Evolutionary conservation across 2,888 invertebrate genomes (phyloP), one percentile per base, ranked within the genome.

Genomic region (Ormyrus pomaceus): DNA sequence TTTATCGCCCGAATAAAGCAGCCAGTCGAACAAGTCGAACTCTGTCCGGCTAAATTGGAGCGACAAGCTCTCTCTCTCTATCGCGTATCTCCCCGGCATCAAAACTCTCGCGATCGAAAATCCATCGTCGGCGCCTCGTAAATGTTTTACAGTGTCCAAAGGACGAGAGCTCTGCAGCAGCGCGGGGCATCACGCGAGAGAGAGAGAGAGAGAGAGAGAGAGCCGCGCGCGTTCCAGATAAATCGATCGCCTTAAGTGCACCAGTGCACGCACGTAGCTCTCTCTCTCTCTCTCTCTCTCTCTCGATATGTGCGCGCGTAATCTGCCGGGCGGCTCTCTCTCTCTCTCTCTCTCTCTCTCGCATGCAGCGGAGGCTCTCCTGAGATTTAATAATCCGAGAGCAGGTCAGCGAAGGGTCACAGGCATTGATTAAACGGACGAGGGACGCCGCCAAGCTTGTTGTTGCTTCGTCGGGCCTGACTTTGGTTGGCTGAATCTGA

Each of bases 321-420:
- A 8, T 34, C 34, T 34, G 34, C 34, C 34, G 53, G 7, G 34
- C 34, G 19, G 19, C 5, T 2, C 34, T 59, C 55, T 45, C 6
- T 8, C 48, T 34, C 6, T 5, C 4, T 19, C 5, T 2, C 34
- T 59, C 55, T 45, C 6, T 8, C 48, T 34, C 6, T 6, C 4
- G 53, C 13, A 0, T 51, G 34, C 6, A 34, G 11, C 19, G 4
- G 34, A 34, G 34, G 34, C 34, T 34, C 34, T 34, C 8, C 45
- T 55, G 75, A 85, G 85, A 86, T 85, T 84, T 83, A 86, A 85
- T 87, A 86, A 87, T 84, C 79, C 79, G 73, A 75, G 79, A 34
- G 82, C 84, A 85, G 86, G 84, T 83, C 83, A 84, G 69, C 55
- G 48, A 46, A 83, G 83, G 85, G 84, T 84, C 83, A 75, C 79